These are phyloP conservation scores for Meteorus cinctellus DNA, from an alignment of 2,888 invertebrate species.

Conservation along the genomic window DNA sequence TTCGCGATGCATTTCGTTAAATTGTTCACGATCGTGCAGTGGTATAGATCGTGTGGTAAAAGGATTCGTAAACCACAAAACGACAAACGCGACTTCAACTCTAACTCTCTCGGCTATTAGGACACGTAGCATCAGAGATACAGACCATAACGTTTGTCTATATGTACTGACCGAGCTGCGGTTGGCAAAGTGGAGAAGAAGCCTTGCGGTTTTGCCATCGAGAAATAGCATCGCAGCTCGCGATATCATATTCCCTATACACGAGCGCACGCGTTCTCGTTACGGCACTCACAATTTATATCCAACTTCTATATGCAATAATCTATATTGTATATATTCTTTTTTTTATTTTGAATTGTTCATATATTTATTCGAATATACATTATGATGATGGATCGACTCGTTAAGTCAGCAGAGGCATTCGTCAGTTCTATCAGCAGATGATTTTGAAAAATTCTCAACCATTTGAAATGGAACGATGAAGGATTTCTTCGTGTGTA, in stretches of 20 bases:
- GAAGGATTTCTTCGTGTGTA: no score
- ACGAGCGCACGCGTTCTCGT: conserved; percentile 41
- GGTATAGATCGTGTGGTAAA: conserved; percentile 24
- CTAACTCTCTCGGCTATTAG: conserved; percentile 53
- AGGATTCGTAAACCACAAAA: conserved; percentile 42
- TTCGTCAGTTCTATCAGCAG: neutral
- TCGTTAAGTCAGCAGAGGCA: conserved; percentile 20
- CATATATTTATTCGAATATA: conserved; percentile 19
- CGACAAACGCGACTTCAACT: conserved; percentile 18
- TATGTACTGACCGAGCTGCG: conserved; percentile 18
- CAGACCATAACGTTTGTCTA: conserved; percentile 16
- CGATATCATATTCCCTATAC: conserved; percentile 42
- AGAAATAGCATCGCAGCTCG: conserved; percentile 44
- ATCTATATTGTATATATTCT: conserved; percentile 11
- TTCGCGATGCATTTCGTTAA: conserved; percentile 38
- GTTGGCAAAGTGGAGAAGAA: conserved; percentile 18
- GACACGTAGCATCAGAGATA: conserved; percentile 47
- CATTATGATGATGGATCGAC: conserved; percentile 32
- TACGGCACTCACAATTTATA: conserved; percentile 40
- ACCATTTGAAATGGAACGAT: no score
- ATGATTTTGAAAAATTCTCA: no score
- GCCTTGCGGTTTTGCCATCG: conserved; percentile 51
- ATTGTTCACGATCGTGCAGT: conserved; percentile 35
- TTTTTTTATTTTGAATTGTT: conserved; percentile 18
- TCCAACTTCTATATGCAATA: conserved; percentile 46